Evolutionary conservation across 1,140 invertebrate genomes (phyloP).

Genomic region (Cephus cinctus): DNA sequence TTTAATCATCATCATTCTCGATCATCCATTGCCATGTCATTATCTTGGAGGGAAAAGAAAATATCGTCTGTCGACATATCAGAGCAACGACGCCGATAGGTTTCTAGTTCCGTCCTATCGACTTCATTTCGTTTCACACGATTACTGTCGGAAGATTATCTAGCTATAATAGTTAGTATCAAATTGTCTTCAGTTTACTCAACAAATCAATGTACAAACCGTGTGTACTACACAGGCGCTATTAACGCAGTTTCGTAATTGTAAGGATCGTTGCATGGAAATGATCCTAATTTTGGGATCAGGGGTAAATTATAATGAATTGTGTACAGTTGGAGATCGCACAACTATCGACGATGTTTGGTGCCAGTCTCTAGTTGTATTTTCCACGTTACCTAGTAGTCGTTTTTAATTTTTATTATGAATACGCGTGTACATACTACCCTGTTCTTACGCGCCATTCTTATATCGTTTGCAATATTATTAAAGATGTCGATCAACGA

Average conservation of each 20-base stretch:
- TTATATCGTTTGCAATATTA: conserved; percentile 21
- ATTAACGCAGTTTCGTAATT: background rate
- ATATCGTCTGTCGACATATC: conserved; percentile 35
- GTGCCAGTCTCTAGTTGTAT: conserved; percentile 1
- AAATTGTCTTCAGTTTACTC: background rate
- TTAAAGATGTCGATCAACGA: conserved; percentile 13
- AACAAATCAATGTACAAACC: background rate
- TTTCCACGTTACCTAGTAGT: conserved; percentile 9
- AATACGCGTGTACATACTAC: conserved; percentile 28
- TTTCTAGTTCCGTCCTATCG: background rate
- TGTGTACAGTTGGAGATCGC: conserved; percentile 15
- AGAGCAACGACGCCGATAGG: conserved; percentile 14
- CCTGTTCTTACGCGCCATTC: conserved; percentile 18
- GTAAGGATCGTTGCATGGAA: background rate
- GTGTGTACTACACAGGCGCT: background rate
- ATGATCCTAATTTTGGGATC: background rate
- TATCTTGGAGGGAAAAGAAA: conserved; percentile 9
- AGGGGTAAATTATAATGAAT: conserved; percentile 9
- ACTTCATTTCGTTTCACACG: background rate
- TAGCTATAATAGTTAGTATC: background rate
- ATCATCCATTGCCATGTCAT: conserved; percentile 3
- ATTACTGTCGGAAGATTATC: background rate
- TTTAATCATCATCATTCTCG: conserved; percentile 12
- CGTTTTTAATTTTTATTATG: conserved; percentile 15
- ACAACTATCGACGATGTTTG: conserved; percentile 11